Evolutionary conservation across 2,888 invertebrate genomes (phyloP), one percentile per base, ranked within the genome.

Genomic region (Phorcus lineatus): DNA sequence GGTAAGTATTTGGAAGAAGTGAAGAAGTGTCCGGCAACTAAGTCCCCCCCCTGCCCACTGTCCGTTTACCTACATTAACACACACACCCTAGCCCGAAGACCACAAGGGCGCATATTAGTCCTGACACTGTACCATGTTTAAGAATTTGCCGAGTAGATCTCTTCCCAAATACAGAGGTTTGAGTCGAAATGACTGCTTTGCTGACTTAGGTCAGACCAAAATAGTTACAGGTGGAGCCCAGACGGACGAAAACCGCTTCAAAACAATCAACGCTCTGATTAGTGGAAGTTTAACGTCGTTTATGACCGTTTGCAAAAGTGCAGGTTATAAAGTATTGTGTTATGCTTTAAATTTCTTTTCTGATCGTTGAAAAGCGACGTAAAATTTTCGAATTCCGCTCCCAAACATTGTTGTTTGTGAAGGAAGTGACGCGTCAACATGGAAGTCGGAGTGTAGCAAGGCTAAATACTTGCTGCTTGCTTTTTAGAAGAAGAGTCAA

Each of bases 351-450:
- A 36, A 70, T 70, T 31, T 70, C 19, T 36, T 40, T 36, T 19
- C 31, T 19, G 19, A 70, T 31, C 70, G 17, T 36, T 70, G 70
- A 36, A 70, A 70, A 70, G 24, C 31, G 36, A 70, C 62, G 53
- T 55, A 74, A 74, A 79, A 70, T 36, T 54, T 79, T 74, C 74
- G 74, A 79, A 79, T 79, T 74, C 79, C 79, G 79, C 55, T 79
- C 55, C 54, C 79, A 79, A 79, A 79, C 79, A 79, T 31, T 54
- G 17, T 16, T 79, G 79, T 79, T 79, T 79, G 74, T 31, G 11
- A 36, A 79, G 79, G 74, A 79, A 79, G 74, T 79, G 74, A 47
- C 79, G 55, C 55, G 57, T 74, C 54, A 79, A 79, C 40, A 79
- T 22, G 31, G 74, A 40, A 54, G 79, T 19, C 74, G 74, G 36